Evolutionary conservation across 2,797 vertebrate species (phyloP).

Genomic region (Danio kyathit): DNA sequence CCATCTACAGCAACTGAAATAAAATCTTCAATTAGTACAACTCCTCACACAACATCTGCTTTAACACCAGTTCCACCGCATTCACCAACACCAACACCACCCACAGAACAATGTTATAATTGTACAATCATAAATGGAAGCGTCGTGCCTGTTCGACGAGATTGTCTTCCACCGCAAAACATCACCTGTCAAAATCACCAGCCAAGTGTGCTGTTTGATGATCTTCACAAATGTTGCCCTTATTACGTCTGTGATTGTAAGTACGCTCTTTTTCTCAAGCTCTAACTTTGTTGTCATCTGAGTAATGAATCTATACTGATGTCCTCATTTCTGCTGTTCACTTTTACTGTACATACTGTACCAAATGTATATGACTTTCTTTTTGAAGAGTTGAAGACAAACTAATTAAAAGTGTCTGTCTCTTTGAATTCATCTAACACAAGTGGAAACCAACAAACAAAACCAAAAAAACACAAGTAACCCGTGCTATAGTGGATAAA

Average conservation of each 20-base stretch:
- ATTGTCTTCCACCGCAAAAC: constrained; percentile 78
- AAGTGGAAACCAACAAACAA: no score
- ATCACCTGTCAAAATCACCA: constrained; percentile 85
- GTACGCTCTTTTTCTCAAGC: constrained; percentile 56
- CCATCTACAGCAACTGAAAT: not conserved
- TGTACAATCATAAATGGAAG: not conserved
- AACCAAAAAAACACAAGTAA: no score
- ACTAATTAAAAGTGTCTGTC: no score
- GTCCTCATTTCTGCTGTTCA: not conserved
- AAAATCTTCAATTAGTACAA: not conserved
- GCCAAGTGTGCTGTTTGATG: constrained; percentile 77
- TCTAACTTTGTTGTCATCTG: not conserved
- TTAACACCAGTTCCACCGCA: not conserved
- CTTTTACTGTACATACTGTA: not conserved
- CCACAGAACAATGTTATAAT: constrained; percentile 5
- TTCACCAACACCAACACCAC: not conserved
- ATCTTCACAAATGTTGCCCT: constrained; percentile 84
- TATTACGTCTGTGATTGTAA: constrained; percentile 91
- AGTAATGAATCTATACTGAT: not conserved
- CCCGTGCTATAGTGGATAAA: no score
- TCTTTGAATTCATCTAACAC: no score
- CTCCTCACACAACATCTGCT: not conserved
- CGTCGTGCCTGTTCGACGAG: not conserved
- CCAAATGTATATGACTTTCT: no score
- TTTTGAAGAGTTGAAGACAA: no score